Conservation (phyloP, 2,113 vertebrate species). For the Penelope pileata region DNA sequence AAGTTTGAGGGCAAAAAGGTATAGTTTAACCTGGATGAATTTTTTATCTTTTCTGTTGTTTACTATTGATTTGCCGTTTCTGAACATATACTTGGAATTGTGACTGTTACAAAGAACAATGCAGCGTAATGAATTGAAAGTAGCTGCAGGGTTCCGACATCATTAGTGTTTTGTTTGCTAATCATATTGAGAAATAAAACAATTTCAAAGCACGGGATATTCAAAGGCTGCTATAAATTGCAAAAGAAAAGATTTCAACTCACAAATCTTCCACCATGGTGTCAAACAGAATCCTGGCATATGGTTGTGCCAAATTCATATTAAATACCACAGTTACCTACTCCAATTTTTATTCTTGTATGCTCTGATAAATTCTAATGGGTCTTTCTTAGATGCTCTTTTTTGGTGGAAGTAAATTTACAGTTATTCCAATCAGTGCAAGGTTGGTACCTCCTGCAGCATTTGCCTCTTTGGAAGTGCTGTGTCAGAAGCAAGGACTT, state of each 20-base stretch:
- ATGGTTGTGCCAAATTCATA: background rate
- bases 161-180: conserved; percentile 1
- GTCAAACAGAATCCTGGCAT: background rate
- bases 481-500: conserved; percentile 6
- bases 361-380: background rate
- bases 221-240: background rate
- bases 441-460: background rate
- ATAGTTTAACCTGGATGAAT: background rate
- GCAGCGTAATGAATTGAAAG: background rate
- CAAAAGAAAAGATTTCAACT: background rate
- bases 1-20: background rate
- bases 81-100: background rate
- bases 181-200: background rate
- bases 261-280: background rate
- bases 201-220: background rate
- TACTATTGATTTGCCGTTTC: background rate
- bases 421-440: background rate
- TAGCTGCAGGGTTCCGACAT: conserved; percentile 11
- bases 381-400: background rate
- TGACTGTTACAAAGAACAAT: background rate
- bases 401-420: background rate
- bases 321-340: background rate
- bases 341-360: background rate
- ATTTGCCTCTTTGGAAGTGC: background rate
- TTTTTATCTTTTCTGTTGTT: background rate